Evolutionary conservation across 1,140 invertebrate species (phyloP).

Genomic region (Zaprionus lachaisei): DNA sequence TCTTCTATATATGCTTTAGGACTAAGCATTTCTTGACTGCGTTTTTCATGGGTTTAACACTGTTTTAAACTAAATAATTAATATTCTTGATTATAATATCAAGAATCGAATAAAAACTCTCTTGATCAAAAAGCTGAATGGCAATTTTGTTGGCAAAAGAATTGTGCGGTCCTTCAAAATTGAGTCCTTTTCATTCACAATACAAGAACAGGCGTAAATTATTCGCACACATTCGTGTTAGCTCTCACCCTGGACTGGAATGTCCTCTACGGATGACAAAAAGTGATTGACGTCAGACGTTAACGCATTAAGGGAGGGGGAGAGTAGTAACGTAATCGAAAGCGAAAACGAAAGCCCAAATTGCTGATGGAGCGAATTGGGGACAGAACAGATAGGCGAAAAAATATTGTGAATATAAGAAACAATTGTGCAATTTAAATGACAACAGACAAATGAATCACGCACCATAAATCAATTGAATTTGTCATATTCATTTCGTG

Average conservation of each 20-base stretch:
- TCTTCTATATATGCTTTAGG: no score
- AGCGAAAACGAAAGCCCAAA: slow-evolving; percentile 6
- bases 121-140: background rate
- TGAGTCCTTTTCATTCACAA: background rate
- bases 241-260: background rate
- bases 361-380: slow-evolving; percentile 29
- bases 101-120: background rate
- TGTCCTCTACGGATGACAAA: slow-evolving; percentile 27
- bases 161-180: background rate
- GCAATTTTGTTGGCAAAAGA: background rate
- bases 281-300: slow-evolving; percentile 42
- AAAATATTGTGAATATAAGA: slow-evolving; percentile 27
- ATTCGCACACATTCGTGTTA: slow-evolving; percentile 25
- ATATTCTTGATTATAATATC: no score
- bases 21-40: no score
- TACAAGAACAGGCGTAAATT: slow-evolving; percentile 26
- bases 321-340: slow-evolving; percentile 31
- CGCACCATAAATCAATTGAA: slow-evolving; percentile 72
- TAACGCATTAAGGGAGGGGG: slow-evolving; percentile 20
- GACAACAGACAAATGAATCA: slow-evolving; percentile 55
- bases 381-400: slow-evolving; percentile 18
- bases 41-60: no score
- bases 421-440: slow-evolving; percentile 57
- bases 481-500: slow-evolving; percentile 70
- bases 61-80: no score